These are phyloP conservation scores for Pachypeltis micranthus DNA, from an alignment of 1,140 invertebrate species.

Conservation along the genomic window DNA sequence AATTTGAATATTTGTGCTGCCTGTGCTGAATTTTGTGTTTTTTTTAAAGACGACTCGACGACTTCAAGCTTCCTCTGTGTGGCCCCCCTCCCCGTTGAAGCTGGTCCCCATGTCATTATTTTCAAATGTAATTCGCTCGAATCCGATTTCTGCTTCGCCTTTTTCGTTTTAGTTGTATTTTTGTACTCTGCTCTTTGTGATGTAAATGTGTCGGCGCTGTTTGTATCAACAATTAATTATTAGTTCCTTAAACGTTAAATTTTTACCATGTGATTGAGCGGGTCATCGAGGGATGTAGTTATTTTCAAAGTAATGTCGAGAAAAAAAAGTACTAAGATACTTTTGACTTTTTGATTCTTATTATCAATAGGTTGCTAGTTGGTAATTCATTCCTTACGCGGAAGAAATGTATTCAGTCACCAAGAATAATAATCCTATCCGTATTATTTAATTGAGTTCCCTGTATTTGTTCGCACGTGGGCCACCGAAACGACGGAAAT, in stretches of 20 bases:
- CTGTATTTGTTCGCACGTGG: background rate
- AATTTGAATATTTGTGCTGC: background rate
- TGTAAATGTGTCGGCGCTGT: slow-evolving; percentile 8
- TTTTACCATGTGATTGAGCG: slow-evolving; percentile 13
- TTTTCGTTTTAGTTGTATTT: slow-evolving; percentile 1
- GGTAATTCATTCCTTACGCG: background rate
- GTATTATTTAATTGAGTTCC: slow-evolving; percentile 1
- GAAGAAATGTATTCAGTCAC: background rate
- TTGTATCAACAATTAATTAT: slow-evolving; percentile 8
- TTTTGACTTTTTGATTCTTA: slow-evolving; percentile 8
- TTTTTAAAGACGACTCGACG: background rate
- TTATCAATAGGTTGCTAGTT: slow-evolving; percentile 6
- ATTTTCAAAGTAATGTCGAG: slow-evolving; percentile 1
- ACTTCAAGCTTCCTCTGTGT: background rate
- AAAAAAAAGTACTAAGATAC: slow-evolving; percentile 4
- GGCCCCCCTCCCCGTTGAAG: background rate
- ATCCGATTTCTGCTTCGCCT: background rate
- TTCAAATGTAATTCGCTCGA: background rate
- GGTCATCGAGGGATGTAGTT: slow-evolving; percentile 15
- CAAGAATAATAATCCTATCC: background rate
- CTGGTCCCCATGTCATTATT: background rate
- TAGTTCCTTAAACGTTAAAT: slow-evolving; percentile 15
- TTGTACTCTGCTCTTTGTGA: background rate
- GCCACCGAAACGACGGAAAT: background rate
- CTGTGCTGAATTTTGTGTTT: background rate